phyloP scores from a whole-genome alignment of 2,888 invertebrate genomes.

The Craniophora ligustri region DNA sequence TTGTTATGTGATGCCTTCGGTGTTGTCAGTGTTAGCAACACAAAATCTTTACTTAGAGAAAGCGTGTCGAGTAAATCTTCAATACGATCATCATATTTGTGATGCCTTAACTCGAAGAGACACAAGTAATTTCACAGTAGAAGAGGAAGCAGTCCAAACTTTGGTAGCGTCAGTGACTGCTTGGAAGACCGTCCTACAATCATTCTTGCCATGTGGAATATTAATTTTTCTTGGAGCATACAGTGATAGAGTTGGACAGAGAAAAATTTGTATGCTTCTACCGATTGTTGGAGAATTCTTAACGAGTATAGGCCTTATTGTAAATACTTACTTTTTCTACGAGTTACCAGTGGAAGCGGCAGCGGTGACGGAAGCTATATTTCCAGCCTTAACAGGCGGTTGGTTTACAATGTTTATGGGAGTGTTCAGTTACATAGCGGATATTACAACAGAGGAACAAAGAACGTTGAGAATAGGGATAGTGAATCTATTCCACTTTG shows the following conservation, averaged over 20 bases:
- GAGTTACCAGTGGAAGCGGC: conserved; percentile 94
- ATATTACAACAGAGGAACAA: conserved; percentile 94
- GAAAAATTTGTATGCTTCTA: conserved; percentile 94
- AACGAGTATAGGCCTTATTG: conserved; percentile 92
- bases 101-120: conserved; percentile 92
- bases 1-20: conserved; percentile 91
- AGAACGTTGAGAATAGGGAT: conserved; percentile 95
- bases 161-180: conserved; percentile 94
- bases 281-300: conserved; percentile 94
- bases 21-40: conserved; percentile 92
- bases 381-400: conserved; percentile 94
- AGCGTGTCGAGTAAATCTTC: conserved; percentile 94
- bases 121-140: conserved; percentile 89
- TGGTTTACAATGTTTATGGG: conserved; percentile 98
- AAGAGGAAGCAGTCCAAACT: conserved; percentile 91
- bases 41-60: conserved; percentile 96
- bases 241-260: conserved; percentile 91
- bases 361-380: conserved; percentile 93
- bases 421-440: conserved; percentile 96
- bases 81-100: conserved; percentile 92
- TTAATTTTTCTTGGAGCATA: conserved; percentile 95
- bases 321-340: conserved; percentile 94
- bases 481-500: conserved; percentile 95
- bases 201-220: conserved; percentile 93
- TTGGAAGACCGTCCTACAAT: conserved; percentile 95